phyloP scores from a whole-genome alignment of 2,113 vertebrate species.

The Alosa alosa region DNA sequence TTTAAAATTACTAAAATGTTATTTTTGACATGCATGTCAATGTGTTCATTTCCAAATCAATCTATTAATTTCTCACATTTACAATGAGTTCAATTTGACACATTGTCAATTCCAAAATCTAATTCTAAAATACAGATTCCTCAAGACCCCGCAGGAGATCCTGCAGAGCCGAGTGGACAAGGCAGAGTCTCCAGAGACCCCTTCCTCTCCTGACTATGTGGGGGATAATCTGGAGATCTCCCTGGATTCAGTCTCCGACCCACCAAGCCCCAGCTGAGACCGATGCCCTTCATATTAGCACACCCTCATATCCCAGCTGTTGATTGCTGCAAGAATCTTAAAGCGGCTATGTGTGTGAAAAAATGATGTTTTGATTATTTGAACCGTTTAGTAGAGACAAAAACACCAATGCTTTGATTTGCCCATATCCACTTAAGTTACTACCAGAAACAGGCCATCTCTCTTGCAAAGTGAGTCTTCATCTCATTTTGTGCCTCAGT shows the following conservation, averaged over 20 bases:
- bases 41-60: not conserved
- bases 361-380: too few relatives aligned
- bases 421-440: too few relatives aligned
- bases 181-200: slow-evolving; percentile 60
- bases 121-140: slow-evolving; percentile 69
- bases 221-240: slow-evolving; percentile 72
- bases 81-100: not conserved
- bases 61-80: not conserved
- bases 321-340: not conserved
- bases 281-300: slow-evolving; percentile 13
- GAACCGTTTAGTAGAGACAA: too few relatives aligned
- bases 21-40: not conserved
- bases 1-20: not conserved
- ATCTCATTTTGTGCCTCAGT: too few relatives aligned
- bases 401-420: too few relatives aligned
- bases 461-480: too few relatives aligned
- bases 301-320: slow-evolving; percentile 28
- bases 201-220: slow-evolving; percentile 55
- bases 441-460: too few relatives aligned
- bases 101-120: not conserved
- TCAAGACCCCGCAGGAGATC: slow-evolving; percentile 80
- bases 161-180: slow-evolving; percentile 60
- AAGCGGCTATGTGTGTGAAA: too few relatives aligned
- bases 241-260: slow-evolving; percentile 51
- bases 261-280: slow-evolving; percentile 49